Evolutionary conservation across 2,888 invertebrate species (phyloP).

Genomic region (Pseudoips prasinana): DNA sequence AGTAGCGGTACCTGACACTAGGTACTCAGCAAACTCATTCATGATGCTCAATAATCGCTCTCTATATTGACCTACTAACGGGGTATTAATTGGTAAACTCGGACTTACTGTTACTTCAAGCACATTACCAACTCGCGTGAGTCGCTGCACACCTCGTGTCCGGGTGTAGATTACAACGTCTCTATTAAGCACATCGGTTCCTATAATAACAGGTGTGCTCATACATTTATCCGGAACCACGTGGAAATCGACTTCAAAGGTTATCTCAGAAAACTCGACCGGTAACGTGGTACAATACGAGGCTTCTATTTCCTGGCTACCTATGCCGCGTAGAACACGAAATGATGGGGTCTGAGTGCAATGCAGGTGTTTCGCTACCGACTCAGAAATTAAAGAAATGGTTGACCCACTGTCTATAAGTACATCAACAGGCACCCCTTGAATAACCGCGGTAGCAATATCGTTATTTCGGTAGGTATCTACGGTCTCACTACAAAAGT

Average conservation of each 20-base stretch:
- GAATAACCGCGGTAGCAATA: conserved; percentile 19
- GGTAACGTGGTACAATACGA: conserved; percentile 12
- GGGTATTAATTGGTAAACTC: background rate
- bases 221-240: conserved; percentile 20
- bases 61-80: background rate
- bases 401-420: conserved; percentile 25
- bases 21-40: background rate
- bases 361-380: conserved; percentile 13
- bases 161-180: too few relatives aligned
- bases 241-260: conserved; percentile 5
- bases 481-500: conserved; percentile 10
- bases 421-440: conserved; percentile 24
- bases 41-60: too few relatives aligned
- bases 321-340: conserved; percentile 23
- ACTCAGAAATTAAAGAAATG: conserved; percentile 22
- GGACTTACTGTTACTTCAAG: background rate
- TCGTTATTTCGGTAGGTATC: conserved; percentile 7
- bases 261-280: background rate
- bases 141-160: too few relatives aligned
- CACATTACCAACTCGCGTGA: background rate
- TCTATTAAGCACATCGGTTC: conserved; percentile 18
- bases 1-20: conserved; percentile 1
- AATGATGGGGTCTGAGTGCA: too few relatives aligned
- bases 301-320: conserved; percentile 19
- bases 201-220: conserved; percentile 21